Evolutionary conservation across 1,140 invertebrate genomes (phyloP).

Genomic region (Sipha flava): DNA sequence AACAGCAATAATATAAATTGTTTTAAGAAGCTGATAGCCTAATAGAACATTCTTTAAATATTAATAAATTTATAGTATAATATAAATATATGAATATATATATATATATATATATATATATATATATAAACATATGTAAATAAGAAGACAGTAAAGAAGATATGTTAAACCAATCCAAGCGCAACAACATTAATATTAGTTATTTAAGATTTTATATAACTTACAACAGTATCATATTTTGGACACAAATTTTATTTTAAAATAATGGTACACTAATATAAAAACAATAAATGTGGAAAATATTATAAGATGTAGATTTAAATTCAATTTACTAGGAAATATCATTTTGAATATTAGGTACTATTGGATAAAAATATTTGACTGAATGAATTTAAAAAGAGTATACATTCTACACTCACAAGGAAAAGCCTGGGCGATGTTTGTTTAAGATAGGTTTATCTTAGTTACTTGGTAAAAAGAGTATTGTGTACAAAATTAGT

Average conservation of each 20-base stretch:
- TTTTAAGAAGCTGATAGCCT: constrained; percentile 15
- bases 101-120: background rate
- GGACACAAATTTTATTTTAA: constrained; percentile 29
- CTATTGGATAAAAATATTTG: background rate
- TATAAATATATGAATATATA: background rate
- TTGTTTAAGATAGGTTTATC: constrained; percentile 17
- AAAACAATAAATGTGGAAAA: constrained; percentile 33
- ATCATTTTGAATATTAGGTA: background rate
- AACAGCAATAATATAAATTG: constrained; percentile 20
- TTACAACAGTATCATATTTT: constrained; percentile 20
- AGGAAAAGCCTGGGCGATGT: background rate
- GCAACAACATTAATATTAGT: constrained; percentile 29
- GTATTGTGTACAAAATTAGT: background rate
- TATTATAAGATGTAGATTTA: constrained; percentile 18
- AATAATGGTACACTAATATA: constrained; percentile 35
- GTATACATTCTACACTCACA: background rate
- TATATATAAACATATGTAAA: background rate
- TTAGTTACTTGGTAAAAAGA: background rate
- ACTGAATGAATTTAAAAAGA: background rate
- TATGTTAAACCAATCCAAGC: constrained; percentile 32
- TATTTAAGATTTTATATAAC: constrained; percentile 3
- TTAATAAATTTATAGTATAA: constrained; percentile 17
- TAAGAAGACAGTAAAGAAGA: constrained; percentile 19
- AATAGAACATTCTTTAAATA: constrained; percentile 21
- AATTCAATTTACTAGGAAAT: background rate